Conservation (phyloP, 2,888 invertebrate species). For the Stratiomys singularior region DNA sequence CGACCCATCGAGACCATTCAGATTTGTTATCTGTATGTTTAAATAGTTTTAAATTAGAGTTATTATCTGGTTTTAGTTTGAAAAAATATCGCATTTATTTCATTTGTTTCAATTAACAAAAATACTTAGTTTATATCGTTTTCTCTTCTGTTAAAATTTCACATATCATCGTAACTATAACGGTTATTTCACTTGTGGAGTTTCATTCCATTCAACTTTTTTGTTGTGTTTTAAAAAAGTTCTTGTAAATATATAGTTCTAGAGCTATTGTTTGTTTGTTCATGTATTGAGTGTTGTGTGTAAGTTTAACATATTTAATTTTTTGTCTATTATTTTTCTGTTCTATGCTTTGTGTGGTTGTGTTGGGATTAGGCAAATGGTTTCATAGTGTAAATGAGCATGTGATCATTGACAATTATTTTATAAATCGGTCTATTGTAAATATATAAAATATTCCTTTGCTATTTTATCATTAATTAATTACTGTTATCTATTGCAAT, state of each 20-base stretch:
- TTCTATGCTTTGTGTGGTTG: background rate
- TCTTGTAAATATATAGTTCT: constrained; percentile 32
- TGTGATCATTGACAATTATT: background rate
- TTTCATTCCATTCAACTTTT: background rate
- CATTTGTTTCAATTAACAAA: constrained; percentile 25
- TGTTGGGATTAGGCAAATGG: background rate
- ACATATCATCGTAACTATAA: constrained; percentile 20
- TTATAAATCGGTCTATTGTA: constrained; percentile 45
- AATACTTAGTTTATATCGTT: constrained; percentile 24
- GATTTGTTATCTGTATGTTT: background rate
- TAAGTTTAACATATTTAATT: background rate
- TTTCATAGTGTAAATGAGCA: background rate
- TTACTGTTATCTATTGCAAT: constrained; percentile 40
- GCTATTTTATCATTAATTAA: constrained; percentile 40
- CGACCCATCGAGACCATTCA: background rate
- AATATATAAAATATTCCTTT: constrained; percentile 46
- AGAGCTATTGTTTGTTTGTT: constrained; percentile 38
- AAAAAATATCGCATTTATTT: constrained; percentile 21
- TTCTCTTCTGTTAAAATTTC: constrained; percentile 3
- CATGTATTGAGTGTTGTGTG: background rate
- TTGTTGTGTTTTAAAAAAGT: constrained; percentile 4
- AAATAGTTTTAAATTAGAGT: constrained; percentile 11
- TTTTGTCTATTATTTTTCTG: background rate
- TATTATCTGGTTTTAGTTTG: background rate
- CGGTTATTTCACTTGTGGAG: background rate